These are phyloP conservation scores for Dasyornis broadbenti DNA, from an alignment of 2,113 vertebrate genomes.

Conservation along the genomic window DNA sequence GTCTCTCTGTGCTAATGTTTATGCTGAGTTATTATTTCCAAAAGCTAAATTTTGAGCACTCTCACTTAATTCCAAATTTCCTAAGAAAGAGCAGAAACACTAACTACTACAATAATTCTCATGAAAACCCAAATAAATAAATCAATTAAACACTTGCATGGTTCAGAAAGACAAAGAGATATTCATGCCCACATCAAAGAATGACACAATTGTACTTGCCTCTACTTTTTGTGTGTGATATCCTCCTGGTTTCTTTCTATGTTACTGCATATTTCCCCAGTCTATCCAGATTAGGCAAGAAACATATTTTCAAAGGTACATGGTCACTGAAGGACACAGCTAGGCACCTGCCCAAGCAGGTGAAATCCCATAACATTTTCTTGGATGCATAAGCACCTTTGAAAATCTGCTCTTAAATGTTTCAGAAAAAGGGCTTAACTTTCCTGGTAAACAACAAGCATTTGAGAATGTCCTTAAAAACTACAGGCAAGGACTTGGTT, in stretches of 20 bases:
- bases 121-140: constrained; percentile 14
- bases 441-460: background rate
- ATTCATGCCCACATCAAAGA: background rate
- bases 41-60: background rate
- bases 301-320: background rate
- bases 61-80: background rate
- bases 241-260: background rate
- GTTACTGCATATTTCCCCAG: background rate
- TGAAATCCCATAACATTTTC: background rate
- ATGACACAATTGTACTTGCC: background rate
- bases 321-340: background rate
- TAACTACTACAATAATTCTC: background rate
- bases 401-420: background rate
- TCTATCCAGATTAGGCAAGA: background rate
- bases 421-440: background rate
- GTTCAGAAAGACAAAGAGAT: background rate
- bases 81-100: background rate
- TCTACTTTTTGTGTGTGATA: background rate
- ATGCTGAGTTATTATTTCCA: background rate
- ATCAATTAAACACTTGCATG: background rate
- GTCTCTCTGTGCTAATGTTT: background rate
- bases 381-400: background rate
- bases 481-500: background rate
- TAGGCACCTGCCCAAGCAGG: background rate
- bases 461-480: background rate